phyloP scores from a whole-genome alignment of 2,113 vertebrate genomes.

The Passer montanus region DNA sequence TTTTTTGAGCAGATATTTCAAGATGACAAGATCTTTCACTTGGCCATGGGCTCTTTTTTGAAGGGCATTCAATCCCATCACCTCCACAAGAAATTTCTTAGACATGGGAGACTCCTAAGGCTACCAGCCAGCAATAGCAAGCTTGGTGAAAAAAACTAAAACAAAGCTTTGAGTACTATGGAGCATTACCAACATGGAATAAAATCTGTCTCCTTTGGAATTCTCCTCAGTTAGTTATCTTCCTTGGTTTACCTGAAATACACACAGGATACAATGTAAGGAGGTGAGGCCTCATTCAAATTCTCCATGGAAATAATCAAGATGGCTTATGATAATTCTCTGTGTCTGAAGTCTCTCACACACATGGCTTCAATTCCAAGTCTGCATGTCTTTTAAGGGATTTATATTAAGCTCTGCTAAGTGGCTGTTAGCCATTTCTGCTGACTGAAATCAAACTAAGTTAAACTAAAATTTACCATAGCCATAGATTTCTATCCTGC shows the following conservation, averaged over 20 bases:
- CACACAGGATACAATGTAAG: not conserved
- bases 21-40: not conserved
- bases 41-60: not conserved
- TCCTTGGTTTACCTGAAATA: not conserved
- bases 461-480: not conserved
- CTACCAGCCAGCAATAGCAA: not conserved
- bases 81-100: not conserved
- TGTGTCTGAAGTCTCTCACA: not conserved
- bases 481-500: not conserved
- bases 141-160: not conserved
- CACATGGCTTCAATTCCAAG: slow-evolving; percentile 11
- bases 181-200: not conserved
- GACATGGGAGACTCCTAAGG: not conserved
- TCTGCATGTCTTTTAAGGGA: not conserved
- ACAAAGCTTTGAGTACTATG: not conserved
- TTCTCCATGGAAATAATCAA: slow-evolving; percentile 1
- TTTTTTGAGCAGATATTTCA: not conserved
- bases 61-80: not conserved
- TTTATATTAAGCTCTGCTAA: slow-evolving; percentile 12
- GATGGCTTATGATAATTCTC: not conserved
- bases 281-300: not conserved
- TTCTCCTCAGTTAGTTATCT: not conserved
- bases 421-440: slow-evolving; percentile 6
- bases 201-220: not conserved
- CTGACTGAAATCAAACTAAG: not conserved